Percentiles rank a stretch among this genome's conserved stretches.
These are phyloP conservation scores for Ptychoptera contaminata DNA, from an alignment of 2,888 invertebrate genomes.

Conservation along the genomic window DNA sequence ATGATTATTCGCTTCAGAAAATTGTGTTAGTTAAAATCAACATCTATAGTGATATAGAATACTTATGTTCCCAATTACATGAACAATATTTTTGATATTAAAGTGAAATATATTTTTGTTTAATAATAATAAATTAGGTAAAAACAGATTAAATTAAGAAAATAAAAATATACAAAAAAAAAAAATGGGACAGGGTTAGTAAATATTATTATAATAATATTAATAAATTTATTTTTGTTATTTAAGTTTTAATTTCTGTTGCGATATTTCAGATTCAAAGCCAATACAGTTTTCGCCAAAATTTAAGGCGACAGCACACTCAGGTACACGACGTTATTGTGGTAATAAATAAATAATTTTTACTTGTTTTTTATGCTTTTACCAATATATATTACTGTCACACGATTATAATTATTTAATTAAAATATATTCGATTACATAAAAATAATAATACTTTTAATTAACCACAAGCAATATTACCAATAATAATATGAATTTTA, in stretches of 20 bases:
- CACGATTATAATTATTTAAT: background rate
- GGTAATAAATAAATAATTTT: too few species aligned
- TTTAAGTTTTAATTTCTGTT: constrained; percentile 23
- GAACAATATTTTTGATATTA: background rate
- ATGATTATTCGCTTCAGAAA: too few species aligned
- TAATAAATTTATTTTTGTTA: constrained; percentile 6
- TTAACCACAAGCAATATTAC: too few species aligned
- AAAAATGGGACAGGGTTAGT: constrained; percentile 33
- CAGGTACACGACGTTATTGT: constrained; percentile 37
- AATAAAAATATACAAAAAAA: constrained; percentile 9
- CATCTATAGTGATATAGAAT: too few species aligned
- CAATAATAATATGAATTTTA: too few species aligned
- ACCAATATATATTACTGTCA: background rate
- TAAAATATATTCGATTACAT: constrained; percentile 1
- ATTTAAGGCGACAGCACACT: constrained; percentile 65
- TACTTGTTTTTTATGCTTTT: too few species aligned
- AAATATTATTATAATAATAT: constrained; percentile 7
- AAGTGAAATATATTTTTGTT: constrained; percentile 1
- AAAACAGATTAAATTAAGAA: background rate
- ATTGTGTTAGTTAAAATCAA: too few species aligned
- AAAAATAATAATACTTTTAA: background rate
- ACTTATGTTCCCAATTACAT: too few species aligned
- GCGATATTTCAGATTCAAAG: constrained; percentile 32
- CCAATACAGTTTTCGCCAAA: constrained; percentile 59
- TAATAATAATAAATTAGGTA: constrained; percentile 1